Evolutionary conservation across 2,113 vertebrate species (phyloP).

Genomic region (Calypte anna): DNA sequence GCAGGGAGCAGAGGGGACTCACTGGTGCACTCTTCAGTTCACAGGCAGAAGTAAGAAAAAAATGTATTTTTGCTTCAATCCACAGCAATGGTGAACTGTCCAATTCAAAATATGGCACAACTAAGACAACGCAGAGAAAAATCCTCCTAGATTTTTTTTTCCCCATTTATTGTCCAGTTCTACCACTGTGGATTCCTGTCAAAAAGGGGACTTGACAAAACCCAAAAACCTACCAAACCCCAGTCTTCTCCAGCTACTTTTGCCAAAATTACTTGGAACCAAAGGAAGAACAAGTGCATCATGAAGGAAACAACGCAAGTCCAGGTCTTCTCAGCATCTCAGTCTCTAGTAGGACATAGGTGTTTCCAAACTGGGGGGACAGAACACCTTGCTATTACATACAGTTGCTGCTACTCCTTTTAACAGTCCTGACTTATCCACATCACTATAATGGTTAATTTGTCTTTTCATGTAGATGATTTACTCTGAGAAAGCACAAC

Average conservation of each 20-base stretch:
- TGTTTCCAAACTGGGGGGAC: neutral
- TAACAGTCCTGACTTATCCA: fast-evolving
- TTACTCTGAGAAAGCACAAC: neutral
- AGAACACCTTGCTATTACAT: neutral
- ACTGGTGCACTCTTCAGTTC: neutral
- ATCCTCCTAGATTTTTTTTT: neutral
- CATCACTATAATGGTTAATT: fast-evolving
- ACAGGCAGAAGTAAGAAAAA: neutral
- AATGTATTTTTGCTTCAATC: neutral
- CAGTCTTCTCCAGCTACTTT: neutral
- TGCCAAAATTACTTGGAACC: neutral
- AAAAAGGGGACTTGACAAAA: neutral
- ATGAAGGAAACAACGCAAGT: neutral
- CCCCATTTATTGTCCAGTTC: neutral
- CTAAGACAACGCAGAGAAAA: neutral
- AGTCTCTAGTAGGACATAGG: neutral
- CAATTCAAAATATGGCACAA: neutral
- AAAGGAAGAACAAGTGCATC: neutral
- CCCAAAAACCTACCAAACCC: neutral
- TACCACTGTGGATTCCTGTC: neutral
- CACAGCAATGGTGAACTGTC: neutral
- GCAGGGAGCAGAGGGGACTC: neutral
- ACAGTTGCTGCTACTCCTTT: neutral
- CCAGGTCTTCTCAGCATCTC: neutral
- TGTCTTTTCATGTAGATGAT: fast-evolving